Conservation (phyloP, 2,113 vertebrate genomes). For the Microcebus tavaratra region DNA sequence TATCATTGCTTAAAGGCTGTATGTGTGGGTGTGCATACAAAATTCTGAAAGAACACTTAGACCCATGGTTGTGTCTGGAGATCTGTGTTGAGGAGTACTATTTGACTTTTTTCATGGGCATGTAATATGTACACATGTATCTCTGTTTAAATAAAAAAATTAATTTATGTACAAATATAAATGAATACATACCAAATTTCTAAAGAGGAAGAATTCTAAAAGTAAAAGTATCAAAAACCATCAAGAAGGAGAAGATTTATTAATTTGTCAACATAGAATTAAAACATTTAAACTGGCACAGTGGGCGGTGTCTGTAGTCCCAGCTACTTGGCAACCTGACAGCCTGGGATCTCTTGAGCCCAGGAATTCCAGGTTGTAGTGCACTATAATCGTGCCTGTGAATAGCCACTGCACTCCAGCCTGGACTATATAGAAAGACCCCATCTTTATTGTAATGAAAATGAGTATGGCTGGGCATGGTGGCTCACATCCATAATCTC, state of each 20-base stretch:
- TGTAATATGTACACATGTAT: neutral
- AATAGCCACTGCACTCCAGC: too few species aligned
- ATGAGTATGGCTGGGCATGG: too few species aligned
- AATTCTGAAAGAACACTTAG: neutral
- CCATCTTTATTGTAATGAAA: neutral
- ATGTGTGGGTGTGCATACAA: neutral
- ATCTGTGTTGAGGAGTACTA: neutral
- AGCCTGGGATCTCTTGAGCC: neutral
- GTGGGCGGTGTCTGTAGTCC: neutral
- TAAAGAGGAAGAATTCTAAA: neutral
- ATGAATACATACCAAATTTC: neutral
- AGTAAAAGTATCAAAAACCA: neutral
- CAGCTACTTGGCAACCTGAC: neutral
- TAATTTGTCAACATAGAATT: neutral
- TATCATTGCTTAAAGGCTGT: neutral
- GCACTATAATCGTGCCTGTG: too few species aligned
- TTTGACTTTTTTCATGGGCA: neutral
- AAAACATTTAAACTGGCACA: neutral
- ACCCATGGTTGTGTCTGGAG: neutral
- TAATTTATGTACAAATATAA: neutral
- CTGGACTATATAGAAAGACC: neutral
- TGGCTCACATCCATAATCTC: too few species aligned
- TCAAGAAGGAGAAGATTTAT: neutral
- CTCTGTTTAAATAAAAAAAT: neutral
- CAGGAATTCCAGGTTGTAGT: neutral